Base-by-base conservation (phyloP, 37 sponge, comb jelly and placozoan species). In the Ianthella basta region DNA sequence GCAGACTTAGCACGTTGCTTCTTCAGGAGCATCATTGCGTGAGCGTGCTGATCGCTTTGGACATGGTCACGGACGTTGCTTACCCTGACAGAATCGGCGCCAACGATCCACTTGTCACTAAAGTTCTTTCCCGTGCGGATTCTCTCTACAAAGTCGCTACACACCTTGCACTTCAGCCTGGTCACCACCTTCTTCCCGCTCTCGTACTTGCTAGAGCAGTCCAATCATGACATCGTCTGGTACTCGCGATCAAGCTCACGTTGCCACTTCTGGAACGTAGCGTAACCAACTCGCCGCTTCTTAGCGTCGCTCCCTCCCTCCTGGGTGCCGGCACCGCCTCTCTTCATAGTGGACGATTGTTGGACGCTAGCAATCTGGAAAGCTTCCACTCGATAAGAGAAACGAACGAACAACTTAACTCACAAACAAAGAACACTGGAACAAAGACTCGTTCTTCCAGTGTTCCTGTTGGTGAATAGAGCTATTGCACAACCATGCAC, bases 31-130 rank as follows among this genome's bases (percentile, higher is more conserved):
- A 25, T 20, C 90, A 89, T 89, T 32, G 90, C 86, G 23, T 85
- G 86, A 53, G 65, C 30, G 56, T 89, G 90, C 36, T 89, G 90
- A 53, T 85, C 82, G 41, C 41, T 81, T 56, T 81, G 40, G 55
- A 79, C 82, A 56, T 89, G 90, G 67, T 89, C 90, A 55, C 86
- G 64, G 24, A 89, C 78, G 79, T 89, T 89, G 82, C 82, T 89
- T 67, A 67, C 60, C 36, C 80, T 61, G 15, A 83, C 84, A 15
- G 84, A 88, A 37, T 88, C 63, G 67, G 88, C 88, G 25, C 84
- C 84, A 40, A 87, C 88, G 55, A 86, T 86, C 87, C 87, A 86
- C 75, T 66, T 86, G 69, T 86, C 70, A 40, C 87, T 86, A 39
- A 86, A 86, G 72, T 86, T 80, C 72, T 81, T 86, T 36, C 87